Evolutionary conservation across 2,113 vertebrate species (phyloP).

Genomic region (Formicarius rufipectus): DNA sequence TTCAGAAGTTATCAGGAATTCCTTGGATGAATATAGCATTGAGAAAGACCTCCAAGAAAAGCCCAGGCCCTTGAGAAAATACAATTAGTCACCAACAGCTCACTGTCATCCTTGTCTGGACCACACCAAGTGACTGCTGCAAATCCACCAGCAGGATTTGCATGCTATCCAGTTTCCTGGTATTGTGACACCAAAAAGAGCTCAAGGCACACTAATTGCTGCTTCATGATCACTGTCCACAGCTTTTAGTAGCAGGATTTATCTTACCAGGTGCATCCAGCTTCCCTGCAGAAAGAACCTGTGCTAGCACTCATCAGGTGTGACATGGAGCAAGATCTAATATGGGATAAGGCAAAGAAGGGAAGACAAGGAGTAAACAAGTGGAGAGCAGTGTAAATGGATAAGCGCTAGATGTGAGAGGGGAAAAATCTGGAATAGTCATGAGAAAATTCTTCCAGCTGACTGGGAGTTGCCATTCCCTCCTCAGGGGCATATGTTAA

Average conservation of each 20-base stretch:
- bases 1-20: background rate
- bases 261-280: background rate
- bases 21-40: background rate
- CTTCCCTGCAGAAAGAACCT: background rate
- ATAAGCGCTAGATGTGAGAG: background rate
- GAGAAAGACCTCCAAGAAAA: constrained; percentile 12
- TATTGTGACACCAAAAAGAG: background rate
- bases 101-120: accelerated
- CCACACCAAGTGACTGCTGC: background rate
- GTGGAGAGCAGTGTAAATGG: background rate
- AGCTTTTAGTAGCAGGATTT: background rate
- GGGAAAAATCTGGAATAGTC: background rate
- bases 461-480: background rate
- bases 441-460: background rate
- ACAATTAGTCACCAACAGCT: background rate
- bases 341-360: background rate
- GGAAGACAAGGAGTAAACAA: background rate
- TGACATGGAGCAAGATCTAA: background rate
- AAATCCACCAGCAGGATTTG: background rate
- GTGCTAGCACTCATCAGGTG: background rate
- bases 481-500: background rate
- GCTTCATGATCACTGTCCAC: background rate
- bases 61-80: background rate
- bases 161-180: background rate
- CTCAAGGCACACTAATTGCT: background rate